Percentiles rank a stretch among this genome's conserved stretches.
phyloP scores from a whole-genome alignment of 2,113 vertebrate species.

The Zosterops lateralis region DNA sequence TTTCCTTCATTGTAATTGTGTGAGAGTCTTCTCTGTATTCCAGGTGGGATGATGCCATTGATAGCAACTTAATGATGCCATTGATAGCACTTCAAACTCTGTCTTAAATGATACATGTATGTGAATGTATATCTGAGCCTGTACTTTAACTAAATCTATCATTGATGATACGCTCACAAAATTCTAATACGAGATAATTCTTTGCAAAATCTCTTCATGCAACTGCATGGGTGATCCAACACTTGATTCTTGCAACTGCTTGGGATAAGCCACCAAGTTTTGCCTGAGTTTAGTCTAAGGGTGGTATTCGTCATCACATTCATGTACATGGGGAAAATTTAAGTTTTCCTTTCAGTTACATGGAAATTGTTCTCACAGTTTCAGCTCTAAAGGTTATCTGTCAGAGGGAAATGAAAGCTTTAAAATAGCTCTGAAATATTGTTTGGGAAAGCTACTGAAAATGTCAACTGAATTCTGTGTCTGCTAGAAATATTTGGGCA shows the following conservation, averaged over 20 bases:
- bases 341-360: neutral
- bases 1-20: neutral
- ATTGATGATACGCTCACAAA: neutral
- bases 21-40: neutral
- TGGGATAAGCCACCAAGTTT: neutral
- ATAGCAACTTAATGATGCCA: neutral
- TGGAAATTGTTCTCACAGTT: neutral
- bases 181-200: neutral
- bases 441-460: neutral
- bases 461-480: neutral
- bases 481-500: neutral
- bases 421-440: neutral
- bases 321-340: rapidly evolving
- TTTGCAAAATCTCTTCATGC: neutral
- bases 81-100: neutral
- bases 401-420: neutral
- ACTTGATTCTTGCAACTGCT: neutral
- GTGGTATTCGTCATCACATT: neutral
- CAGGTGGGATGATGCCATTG: neutral
- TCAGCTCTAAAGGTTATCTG: neutral
- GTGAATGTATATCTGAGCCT: neutral
- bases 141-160: neutral
- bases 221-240: neutral
- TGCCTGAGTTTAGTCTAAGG: neutral
- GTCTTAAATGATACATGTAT: neutral